Base-by-base conservation (phyloP, 2,797 vertebrate species). In the Austrolebias charrua region DNA sequence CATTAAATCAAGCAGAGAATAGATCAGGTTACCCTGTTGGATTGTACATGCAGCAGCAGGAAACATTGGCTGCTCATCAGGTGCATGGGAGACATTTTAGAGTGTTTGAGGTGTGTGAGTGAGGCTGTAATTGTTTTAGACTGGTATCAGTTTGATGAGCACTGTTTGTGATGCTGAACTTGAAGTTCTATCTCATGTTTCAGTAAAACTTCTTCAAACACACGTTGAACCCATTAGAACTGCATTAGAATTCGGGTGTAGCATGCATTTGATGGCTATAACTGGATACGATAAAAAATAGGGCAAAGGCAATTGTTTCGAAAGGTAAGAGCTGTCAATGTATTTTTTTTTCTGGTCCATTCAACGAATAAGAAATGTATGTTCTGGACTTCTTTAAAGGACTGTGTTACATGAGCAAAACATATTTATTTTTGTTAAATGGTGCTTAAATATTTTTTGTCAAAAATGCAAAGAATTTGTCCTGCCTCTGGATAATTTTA, bases 151-250 rank as follows among this genome's bases (percentile, higher is more conserved):
- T 46, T 35, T 56, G 51, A n/a, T n/a, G n/a, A n/a, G n/a, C n/a
- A n/a, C n/a, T n/a, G n/a, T n/a, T n/a, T n/a, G 13, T 0, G 48
- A 67, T 12, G 29, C 56, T 59, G 58, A 7, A 19, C 56, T 74
- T 69, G 56, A 33, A 33, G 5, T 15, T 40, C 33, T 0, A 2
- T 68, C n/a, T 74, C 60, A 35, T 62, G 15, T 76, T 43, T 69
- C 63, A 42, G 78, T 55, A 95, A 94, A 65, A 87, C 72, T 24
- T 79, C 82, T 69, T 48, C 15, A 58, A 43, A 55, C 9, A 1
- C 3, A 6, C 4, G 8, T 12, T 55, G 10, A 40, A 51, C 28
- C 19, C 31, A 14, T 24, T n/a, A 19, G 29, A 35, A 15, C 4
- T 19, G n/a, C n/a, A n/a, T n/a, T n/a, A n/a, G n/a, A n/a, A n/a